Percentiles rank a stretch among this genome's conserved stretches.
phyloP scores from a whole-genome alignment of 2,797 vertebrate species.

The Tangara arthus region DNA sequence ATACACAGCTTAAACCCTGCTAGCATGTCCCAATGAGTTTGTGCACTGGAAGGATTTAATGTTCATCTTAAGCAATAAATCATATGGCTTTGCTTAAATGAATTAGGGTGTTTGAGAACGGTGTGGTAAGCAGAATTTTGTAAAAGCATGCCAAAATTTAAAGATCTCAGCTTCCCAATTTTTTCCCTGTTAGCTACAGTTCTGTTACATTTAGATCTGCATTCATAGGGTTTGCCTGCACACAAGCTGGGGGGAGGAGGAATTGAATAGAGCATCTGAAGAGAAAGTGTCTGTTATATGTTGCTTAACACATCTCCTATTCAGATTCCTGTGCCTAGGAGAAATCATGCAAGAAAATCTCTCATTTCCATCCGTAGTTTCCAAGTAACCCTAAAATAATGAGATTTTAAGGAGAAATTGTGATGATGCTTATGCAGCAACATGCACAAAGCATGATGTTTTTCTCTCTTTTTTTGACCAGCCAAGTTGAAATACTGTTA shows the following conservation, averaged over 20 bases:
- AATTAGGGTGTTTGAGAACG: neutral
- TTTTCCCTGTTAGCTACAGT: neutral
- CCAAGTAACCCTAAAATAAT: neutral
- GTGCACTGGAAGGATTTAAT: neutral
- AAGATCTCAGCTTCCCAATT: neutral
- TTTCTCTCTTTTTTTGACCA: neutral
- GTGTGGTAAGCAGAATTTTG: neutral
- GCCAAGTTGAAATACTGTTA: neutral
- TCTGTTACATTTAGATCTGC: neutral
- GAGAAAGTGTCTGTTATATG: neutral
- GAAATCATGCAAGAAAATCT: neutral
- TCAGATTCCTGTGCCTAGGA: neutral
- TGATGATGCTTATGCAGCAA: neutral
- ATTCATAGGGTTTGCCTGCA: neutral
- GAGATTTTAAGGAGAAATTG: neutral
- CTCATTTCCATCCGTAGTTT: neutral
- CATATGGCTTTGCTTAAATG: neutral
- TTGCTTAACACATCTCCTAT: neutral
- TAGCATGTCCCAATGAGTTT: neutral
- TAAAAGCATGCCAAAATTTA: neutral
- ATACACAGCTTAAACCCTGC: neutral
- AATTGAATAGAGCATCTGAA: neutral
- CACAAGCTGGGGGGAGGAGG: neutral
- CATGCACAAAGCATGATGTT: accelerated
- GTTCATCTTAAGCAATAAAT: neutral